phyloP scores from a whole-genome alignment of 1,140 invertebrate species.

The Hyles euphorbiae region DNA sequence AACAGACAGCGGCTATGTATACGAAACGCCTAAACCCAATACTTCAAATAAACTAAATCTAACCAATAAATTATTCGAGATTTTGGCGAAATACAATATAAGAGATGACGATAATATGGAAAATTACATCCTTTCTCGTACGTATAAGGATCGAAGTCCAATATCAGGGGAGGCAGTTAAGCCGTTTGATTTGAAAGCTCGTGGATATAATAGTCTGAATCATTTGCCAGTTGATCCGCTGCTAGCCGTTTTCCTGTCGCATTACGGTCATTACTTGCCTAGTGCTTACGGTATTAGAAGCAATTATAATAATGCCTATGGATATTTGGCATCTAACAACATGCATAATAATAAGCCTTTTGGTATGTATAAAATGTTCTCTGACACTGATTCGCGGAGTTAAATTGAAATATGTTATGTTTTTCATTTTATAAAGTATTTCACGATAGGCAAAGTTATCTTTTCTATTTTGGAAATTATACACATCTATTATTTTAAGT shows the following conservation, averaged over 20 bases:
- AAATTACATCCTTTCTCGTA: slow-evolving; percentile 47
- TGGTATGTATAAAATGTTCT: slow-evolving; percentile 76
- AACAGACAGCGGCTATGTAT: slow-evolving; percentile 7
- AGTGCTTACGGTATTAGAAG: slow-evolving; percentile 42
- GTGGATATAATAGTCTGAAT: slow-evolving; percentile 71
- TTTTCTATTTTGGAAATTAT: too few species aligned
- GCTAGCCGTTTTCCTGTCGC: slow-evolving; percentile 77
- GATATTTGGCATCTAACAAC: slow-evolving; percentile 78
- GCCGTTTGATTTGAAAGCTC: slow-evolving; percentile 4
- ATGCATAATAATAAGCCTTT: slow-evolving; percentile 80
- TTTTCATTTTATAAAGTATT: background rate
- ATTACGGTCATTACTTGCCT: slow-evolving; percentile 78
- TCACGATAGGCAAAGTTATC: too few species aligned
- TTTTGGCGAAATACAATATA: slow-evolving; percentile 52
- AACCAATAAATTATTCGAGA: slow-evolving; percentile 35
- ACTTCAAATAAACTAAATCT: slow-evolving; percentile 19
- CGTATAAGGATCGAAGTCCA: slow-evolving; percentile 24
- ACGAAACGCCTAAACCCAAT: slow-evolving; percentile 2
- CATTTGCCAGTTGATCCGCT: slow-evolving; percentile 76
- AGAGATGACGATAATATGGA: slow-evolving; percentile 34
- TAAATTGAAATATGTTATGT: slow-evolving; percentile 3
- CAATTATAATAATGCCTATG: slow-evolving; percentile 75
- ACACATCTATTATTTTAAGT: too few species aligned
- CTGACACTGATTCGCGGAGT: slow-evolving; percentile 52
- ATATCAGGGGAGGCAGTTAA: slow-evolving; percentile 8